Base-by-base conservation (phyloP, 2,113 vertebrate genomes). In the Cyphomyrus plagiostoma region DNA sequence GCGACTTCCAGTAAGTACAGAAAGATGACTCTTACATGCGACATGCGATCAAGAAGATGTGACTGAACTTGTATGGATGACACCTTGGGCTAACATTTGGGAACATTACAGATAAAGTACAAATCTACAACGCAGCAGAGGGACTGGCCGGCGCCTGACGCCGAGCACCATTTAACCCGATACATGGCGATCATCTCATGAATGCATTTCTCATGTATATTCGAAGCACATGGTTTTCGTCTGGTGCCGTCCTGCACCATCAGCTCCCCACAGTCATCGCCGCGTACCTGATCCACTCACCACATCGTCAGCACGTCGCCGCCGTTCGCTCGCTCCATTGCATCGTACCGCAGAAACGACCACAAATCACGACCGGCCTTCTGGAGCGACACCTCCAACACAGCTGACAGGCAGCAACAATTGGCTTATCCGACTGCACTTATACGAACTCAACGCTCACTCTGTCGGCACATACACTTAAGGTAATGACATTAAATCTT, bases 361-460 rank as follows among this genome's bases (percentile, higher is more conserved):
- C 39, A 26, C 35, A 84, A n/a, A 49, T 53, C 80, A 56, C 11
- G 48, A 48, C 49, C 80, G n/a, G 49, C 50, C 19, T 56, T 84
- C 53, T 46, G 3, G 48, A 84, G 77, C 50, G n/a, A 58, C 89
- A 89, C 89, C 89, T 52, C 89, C 77, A 56, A 15, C 21, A 21
- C 77, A 89, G 88, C 74, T 83, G 50, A 89, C 80, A 39, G 39
- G 52, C 80, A 89, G 77, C 89, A 84, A 89, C 80, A 89, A 89
- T 83, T 89, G 89, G 89, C 80, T 83, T 35, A 52, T 88, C 50
- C 15, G 52, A 80, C 88, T 45, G 52, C 26, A 80, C 17, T 39
- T n/a, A n/a, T n/a, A 30, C 35, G 52, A 84, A 39, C 74, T 56
- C 17, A 35, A 39, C 39, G 52, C 35, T 45, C 49, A n/a, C 70